Conservation (phyloP, 2,888 invertebrate genomes). For the Acanthosepion lycidas region DNA sequence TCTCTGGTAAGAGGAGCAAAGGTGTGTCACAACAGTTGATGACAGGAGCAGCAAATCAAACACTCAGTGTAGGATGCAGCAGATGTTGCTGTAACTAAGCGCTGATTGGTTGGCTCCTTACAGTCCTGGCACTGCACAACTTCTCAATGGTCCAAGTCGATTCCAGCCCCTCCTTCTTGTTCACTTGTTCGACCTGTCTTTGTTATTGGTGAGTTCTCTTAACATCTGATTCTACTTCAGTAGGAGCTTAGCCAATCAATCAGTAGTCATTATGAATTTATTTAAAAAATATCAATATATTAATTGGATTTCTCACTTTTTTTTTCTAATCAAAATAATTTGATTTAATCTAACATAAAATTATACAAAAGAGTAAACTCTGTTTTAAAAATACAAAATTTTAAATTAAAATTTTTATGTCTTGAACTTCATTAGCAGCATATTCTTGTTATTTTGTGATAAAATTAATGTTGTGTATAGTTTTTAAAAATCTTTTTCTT, state of each 20-base stretch:
- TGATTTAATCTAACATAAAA: not conserved
- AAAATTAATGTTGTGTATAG: not conserved
- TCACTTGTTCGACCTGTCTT: slow-evolving; percentile 38
- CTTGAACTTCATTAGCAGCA: not conserved
- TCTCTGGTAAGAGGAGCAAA: not conserved
- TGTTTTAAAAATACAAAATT: not conserved
- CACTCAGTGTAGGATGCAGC: slow-evolving; percentile 24
- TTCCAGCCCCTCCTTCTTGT: slow-evolving; percentile 41
- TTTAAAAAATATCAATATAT: not conserved
- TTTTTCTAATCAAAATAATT: not conserved
- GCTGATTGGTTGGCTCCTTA: slow-evolving; percentile 43
- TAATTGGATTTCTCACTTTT: not conserved
- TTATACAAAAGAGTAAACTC: not conserved
- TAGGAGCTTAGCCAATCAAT: not conserved
- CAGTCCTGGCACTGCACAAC: slow-evolving; percentile 33
- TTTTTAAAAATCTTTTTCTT: not conserved
- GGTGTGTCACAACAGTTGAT: not conserved
- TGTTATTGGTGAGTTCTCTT: slow-evolving; percentile 43
- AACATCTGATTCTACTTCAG: slow-evolving; percentile 39
- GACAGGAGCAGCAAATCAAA: slow-evolving; percentile 23
- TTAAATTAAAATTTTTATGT: not conserved
- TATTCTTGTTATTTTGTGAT: not conserved
- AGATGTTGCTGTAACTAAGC: slow-evolving; percentile 38
- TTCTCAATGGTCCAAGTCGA: slow-evolving; percentile 43
- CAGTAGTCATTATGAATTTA: not conserved